These are phyloP conservation scores for Oostethus manadensis DNA, from an alignment of 2,113 vertebrate genomes.

Conservation along the genomic window DNA sequence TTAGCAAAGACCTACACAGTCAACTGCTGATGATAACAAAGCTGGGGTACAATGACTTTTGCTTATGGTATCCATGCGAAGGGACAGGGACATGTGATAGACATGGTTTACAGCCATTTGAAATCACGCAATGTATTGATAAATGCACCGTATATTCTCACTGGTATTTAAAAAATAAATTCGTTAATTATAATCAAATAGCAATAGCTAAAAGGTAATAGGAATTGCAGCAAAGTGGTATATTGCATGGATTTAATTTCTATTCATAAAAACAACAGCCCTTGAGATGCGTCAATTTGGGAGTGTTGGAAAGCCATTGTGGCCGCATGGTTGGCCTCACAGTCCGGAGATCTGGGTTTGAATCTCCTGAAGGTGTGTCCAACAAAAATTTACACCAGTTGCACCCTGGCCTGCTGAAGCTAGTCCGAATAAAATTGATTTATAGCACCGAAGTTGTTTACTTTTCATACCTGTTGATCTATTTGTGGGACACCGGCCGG, in stretches of 20 bases:
- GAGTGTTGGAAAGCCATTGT: conserved; percentile 1
- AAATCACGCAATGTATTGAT: too few species aligned
- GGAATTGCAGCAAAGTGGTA: background rate
- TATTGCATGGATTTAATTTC: conserved; percentile 9
- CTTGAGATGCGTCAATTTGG: background rate
- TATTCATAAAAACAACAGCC: conserved; percentile 1
- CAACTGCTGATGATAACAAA: too few species aligned
- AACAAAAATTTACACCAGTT: conserved; percentile 1
- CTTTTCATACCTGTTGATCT: conserved; percentile 1
- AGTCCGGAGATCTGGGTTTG: too few species aligned
- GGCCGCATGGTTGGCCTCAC: too few species aligned
- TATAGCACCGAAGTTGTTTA: background rate
- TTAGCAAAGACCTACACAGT: too few species aligned
- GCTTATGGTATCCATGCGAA: too few species aligned
- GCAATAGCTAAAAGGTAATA: background rate
- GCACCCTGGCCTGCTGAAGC: background rate
- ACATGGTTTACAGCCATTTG: too few species aligned
- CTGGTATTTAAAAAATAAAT: too few species aligned
- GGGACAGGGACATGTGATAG: too few species aligned
- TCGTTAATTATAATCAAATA: too few species aligned
- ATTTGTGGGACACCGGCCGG: conserved; percentile 1
- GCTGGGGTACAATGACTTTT: too few species aligned
- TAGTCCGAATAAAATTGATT: background rate
- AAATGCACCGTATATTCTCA: too few species aligned
- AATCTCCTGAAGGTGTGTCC: background rate